Evolutionary conservation across 1,140 invertebrate genomes (phyloP).

Genomic region (Zeugodacus cucurbitae): DNA sequence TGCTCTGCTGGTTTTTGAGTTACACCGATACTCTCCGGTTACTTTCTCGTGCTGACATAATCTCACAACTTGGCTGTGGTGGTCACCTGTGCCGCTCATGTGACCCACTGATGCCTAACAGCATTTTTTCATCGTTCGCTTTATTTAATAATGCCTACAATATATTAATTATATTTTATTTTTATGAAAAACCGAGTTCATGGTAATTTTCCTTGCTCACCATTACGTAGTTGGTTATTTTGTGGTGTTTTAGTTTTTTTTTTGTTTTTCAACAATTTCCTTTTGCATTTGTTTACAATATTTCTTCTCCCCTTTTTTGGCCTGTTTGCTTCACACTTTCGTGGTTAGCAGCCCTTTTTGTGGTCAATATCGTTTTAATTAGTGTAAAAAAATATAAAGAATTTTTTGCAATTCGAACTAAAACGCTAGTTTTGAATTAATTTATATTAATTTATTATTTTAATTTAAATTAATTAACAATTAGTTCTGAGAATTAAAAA

Average conservation of each 20-base stretch:
- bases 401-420: too few relatives aligned
- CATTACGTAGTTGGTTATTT: background rate
- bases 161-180: background rate
- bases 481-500: too few relatives aligned
- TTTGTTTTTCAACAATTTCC: background rate
- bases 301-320: background rate
- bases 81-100: background rate
- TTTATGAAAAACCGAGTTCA: background rate
- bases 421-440: too few relatives aligned
- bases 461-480: too few relatives aligned
- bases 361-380: slow-evolving; percentile 35
- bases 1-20: background rate
- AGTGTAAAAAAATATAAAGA: too few relatives aligned
- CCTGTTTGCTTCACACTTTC: background rate
- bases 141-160: background rate
- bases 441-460: too few relatives aligned
- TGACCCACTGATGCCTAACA: background rate
- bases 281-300: background rate
- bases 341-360: background rate
- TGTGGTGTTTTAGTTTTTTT: background rate
- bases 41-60: background rate
- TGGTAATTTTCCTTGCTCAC: background rate
- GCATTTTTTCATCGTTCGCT: background rate
- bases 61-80: background rate
- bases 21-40: background rate